Evolutionary conservation across 2,113 vertebrate genomes (phyloP).

Genomic region (Cricetomys ansorgei): DNA sequence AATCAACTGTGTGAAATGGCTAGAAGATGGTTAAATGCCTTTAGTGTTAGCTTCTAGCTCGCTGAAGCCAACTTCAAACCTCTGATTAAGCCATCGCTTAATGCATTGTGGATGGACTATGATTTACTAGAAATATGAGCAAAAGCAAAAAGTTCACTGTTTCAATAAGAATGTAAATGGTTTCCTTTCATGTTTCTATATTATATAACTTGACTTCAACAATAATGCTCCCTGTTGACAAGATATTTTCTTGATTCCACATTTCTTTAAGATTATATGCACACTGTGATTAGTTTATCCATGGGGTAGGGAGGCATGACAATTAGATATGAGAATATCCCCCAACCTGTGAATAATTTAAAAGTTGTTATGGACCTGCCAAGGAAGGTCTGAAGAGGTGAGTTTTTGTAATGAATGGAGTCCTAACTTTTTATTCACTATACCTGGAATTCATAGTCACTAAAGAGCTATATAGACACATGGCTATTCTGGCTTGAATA

Average conservation of each 20-base stretch:
- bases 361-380: not conserved
- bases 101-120: constrained; percentile 60
- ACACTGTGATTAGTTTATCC: not conserved
- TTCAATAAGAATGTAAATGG: constrained; percentile 45
- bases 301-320: not conserved
- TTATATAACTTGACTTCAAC: not conserved
- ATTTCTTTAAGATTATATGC: not conserved
- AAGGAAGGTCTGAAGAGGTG: not conserved
- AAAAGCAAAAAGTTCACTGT: constrained; percentile 14
- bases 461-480: not conserved
- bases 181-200: constrained; percentile 14
- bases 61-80: constrained; percentile 67
- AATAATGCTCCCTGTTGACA: constrained; percentile 8
- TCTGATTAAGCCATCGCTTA: constrained; percentile 83
- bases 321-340: not conserved
- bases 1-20: constrained; percentile 83
- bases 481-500: not conserved
- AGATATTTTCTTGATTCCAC: not conserved
- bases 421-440: not conserved
- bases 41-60: constrained; percentile 79
- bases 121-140: constrained; percentile 63
- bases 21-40: constrained; percentile 82
- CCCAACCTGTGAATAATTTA: not conserved
- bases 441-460: not conserved
- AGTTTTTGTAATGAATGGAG: not conserved